A percentile compares a stretch with the other conserved stretches of the same genome.
phyloP scores from a whole-genome alignment of 2,113 vertebrate species.

The Hoplias malabaricus region DNA sequence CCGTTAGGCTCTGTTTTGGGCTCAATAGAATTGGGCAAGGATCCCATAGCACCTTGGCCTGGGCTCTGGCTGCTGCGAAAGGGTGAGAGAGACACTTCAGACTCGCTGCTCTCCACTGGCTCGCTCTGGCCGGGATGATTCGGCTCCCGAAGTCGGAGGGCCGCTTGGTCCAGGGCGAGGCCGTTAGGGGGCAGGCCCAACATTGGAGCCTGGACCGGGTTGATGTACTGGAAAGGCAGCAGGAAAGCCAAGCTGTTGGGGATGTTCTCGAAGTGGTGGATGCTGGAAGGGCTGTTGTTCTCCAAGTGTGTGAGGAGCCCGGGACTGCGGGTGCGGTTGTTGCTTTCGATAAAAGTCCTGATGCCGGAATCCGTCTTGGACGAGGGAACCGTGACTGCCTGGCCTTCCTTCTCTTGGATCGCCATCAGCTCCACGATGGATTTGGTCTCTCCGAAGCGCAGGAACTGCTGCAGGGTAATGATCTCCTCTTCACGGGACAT shows the following conservation, averaged over 20 bases:
- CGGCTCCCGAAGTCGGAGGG: slow-evolving; percentile 88
- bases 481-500: slow-evolving; percentile 99
- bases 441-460: slow-evolving; percentile 99
- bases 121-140: slow-evolving; percentile 90
- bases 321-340: slow-evolving; percentile 95
- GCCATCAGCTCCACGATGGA: slow-evolving; percentile 99
- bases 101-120: slow-evolving; percentile 94
- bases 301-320: slow-evolving; percentile 94
- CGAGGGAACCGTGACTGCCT: slow-evolving; percentile 94
- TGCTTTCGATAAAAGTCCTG: slow-evolving; percentile 99
- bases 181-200: slow-evolving; percentile 94
- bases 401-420: slow-evolving; percentile 99
- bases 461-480: slow-evolving; percentile 99
- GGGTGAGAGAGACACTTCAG: slow-evolving; percentile 92
- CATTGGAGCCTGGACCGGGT: slow-evolving; percentile 94
- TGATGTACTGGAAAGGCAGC: slow-evolving; percentile 98
- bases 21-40: slow-evolving; percentile 88
- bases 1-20: slow-evolving; percentile 92
- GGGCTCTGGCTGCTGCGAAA: slow-evolving; percentile 88
- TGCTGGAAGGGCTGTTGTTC: slow-evolving; percentile 96
- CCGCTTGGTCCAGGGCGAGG: slow-evolving; percentile 88
- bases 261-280: slow-evolving; percentile 99
- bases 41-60: slow-evolving; percentile 84
- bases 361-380: slow-evolving; percentile 98
- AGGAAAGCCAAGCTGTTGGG: slow-evolving; percentile 97